Evolutionary conservation across 1,140 invertebrate genomes (phyloP), one percentile per base, ranked within the genome.

Genomic region (Tenebrio molitor): DNA sequence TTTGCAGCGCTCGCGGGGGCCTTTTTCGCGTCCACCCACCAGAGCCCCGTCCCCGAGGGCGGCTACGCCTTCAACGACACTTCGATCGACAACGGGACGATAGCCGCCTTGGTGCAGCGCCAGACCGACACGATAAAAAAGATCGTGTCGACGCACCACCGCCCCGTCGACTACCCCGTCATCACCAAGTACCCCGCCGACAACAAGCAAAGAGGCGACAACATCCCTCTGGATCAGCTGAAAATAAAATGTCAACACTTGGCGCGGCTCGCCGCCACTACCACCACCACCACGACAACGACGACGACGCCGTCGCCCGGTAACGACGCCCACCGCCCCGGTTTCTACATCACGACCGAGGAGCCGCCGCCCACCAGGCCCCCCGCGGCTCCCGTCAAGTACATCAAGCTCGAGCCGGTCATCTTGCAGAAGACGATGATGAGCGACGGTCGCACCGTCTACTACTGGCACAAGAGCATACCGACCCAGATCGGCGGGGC

Each of bases 51-150:
- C 16, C 44, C 44, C 1, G 44, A 50, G 16, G 15, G 50, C 5
- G 21, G 4, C 5, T 29, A 12, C 23, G 23, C 1, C 23, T 10
- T 6, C 23, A 58, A 58, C n/a, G 21, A 10, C 8, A 58, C 50
- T 2, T 14, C 50, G 15, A 53, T 15, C 6, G 10, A 66, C 34
- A 73, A 72, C 21, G 69, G 69, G 72, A 71, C 75, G 14, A 74
- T 79, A 7, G 42, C 73, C 0, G 77, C 79, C 17, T 46, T 80
- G 12, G 72, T 77, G 6, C 34, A 73, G 5, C 64, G 79, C 33
- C 79, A 80, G 73, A 78, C 80, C 3, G 80, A 79, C 44, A 64
- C 75, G 8, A 76, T 81, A 23, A 81, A 78, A 65, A 73, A 79
- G 74, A 80, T 80, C 50, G 41, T 80, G 42, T 72, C 75, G 0